A percentile compares a stretch with the other conserved stretches of the same genome.
Conservation (phyloP, 2,888 invertebrate species). For the Perithous albicinctus region DNA sequence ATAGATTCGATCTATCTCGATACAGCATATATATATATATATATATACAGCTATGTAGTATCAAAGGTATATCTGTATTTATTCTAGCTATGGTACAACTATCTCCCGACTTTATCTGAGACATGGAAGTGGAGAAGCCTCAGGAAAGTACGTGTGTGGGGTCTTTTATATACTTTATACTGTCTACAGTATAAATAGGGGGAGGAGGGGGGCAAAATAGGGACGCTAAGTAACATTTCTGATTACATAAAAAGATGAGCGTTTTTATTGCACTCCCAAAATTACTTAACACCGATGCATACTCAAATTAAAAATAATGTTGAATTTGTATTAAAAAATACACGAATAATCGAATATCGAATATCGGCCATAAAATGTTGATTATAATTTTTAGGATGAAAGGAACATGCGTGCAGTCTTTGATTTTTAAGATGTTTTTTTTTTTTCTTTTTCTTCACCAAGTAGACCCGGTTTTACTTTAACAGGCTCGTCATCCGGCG, state of each 20-base stretch:
- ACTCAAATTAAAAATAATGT: too few species aligned
- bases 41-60: conserved; percentile 2
- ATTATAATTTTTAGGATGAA: not conserved
- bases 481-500: conserved; percentile 24
- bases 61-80: conserved; percentile 39
- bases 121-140: conserved; percentile 54
- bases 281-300: too few species aligned
- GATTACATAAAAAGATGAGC: too few species aligned
- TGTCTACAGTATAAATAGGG: too few species aligned
- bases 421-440: not conserved
- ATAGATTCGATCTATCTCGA: conserved; percentile 43
- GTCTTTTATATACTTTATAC: conserved; percentile 35
- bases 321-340: too few species aligned
- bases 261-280: too few species aligned
- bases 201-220: too few species aligned
- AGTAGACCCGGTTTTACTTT: not conserved
- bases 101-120: conserved; percentile 61
- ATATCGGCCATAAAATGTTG: too few species aligned
- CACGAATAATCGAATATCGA: too few species aligned
- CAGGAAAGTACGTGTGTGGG: conserved; percentile 50
- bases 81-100: conserved; percentile 48
- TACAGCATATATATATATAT: conserved; percentile 8
- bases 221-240: too few species aligned
- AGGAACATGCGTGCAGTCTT: not conserved
- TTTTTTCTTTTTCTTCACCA: too few species aligned